Base-by-base conservation (phyloP, 2,113 vertebrate species). In the Tauraco erythrolophus region DNA sequence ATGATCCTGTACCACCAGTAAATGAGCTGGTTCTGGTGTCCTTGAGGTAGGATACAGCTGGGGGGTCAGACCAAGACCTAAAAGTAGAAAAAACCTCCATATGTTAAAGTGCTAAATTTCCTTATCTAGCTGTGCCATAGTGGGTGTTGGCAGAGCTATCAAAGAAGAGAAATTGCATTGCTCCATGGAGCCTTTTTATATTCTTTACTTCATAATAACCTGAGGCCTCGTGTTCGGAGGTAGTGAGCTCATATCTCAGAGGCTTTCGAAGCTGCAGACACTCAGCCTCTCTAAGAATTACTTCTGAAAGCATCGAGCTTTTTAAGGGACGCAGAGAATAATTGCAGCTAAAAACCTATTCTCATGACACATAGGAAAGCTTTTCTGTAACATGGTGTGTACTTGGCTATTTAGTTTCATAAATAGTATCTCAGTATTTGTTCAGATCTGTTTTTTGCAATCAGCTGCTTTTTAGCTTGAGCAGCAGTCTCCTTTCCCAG, bases 221-320 rank as follows among this genome's bases (percentile, higher is more conserved):
- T 0, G 8, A 57, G 71, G 79, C 79, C 70, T 74, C 0, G 2
- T 72, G 45, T 70, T 91, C 0, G 0, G 75, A 72, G 68, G 66
- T 37, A 21, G 71, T 62, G 84, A 93, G 94, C 84, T 86, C 50
- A 4, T 48, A 60, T 61, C 94, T 96, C 16, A 2, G 70, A 91
- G 89, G 79, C 79, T 95, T 77, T 91, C 8, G 13, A 46, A 72
- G 75, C 91, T 93, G 69, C 75, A 65, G 14, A 31, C 62, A 8
- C 78, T 93, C 66, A 64, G 33, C 53, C 57, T 88, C 37, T 93
- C 50, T 31, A 80, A 88, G 83, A 94, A 79, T 83, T 70, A 61
- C 9, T 35, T 88, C 78, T 92, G 88, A 92, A 86, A 88, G 78
- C 56, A 75, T 92, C 51, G 50, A 43, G 69, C 69, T 88, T 87